Evolutionary conservation across 2,888 invertebrate genomes (phyloP).

Genomic region (Melolontha melolontha): DNA sequence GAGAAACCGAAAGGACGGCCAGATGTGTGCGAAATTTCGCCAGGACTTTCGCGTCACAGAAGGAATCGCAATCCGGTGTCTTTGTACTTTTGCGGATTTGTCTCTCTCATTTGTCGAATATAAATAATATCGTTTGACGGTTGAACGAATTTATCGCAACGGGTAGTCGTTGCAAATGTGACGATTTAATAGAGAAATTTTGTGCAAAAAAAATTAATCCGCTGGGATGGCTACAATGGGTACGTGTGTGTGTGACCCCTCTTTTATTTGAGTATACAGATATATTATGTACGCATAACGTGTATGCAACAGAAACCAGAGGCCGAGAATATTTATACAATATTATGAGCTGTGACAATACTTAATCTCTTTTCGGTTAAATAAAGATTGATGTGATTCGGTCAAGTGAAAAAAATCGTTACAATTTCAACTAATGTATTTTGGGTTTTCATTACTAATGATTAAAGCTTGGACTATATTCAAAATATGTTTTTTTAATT

Average conservation of each 20-base stretch:
- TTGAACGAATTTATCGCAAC: slow-evolving; percentile 56
- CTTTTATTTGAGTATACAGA: slow-evolving; percentile 13
- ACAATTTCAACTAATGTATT: background rate
- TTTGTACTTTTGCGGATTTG: slow-evolving; percentile 26
- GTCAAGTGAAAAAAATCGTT: slow-evolving; percentile 24
- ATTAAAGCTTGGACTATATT: too few species aligned
- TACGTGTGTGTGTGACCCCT: slow-evolving; percentile 44
- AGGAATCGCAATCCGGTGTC: slow-evolving; percentile 23
- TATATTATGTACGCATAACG: background rate
- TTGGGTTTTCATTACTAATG: too few species aligned
- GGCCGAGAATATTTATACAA: slow-evolving; percentile 58
- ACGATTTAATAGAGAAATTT: slow-evolving; percentile 59
- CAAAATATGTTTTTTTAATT: too few species aligned
- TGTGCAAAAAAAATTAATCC: slow-evolving; percentile 60
- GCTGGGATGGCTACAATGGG: slow-evolving; percentile 52
- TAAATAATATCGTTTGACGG: slow-evolving; percentile 46
- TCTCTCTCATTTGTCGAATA: slow-evolving; percentile 45
- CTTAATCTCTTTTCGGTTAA: slow-evolving; percentile 47
- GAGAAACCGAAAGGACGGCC: background rate
- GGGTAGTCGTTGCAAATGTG: slow-evolving; percentile 54
- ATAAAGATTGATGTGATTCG: slow-evolving; percentile 41
- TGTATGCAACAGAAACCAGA: slow-evolving; percentile 50
- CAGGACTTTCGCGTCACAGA: background rate
- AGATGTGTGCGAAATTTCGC: slow-evolving; percentile 31
- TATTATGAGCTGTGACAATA: slow-evolving; percentile 57